These are phyloP conservation scores for Ceyx margarethae DNA, from an alignment of 2,113 vertebrate genomes.

Conservation along the genomic window DNA sequence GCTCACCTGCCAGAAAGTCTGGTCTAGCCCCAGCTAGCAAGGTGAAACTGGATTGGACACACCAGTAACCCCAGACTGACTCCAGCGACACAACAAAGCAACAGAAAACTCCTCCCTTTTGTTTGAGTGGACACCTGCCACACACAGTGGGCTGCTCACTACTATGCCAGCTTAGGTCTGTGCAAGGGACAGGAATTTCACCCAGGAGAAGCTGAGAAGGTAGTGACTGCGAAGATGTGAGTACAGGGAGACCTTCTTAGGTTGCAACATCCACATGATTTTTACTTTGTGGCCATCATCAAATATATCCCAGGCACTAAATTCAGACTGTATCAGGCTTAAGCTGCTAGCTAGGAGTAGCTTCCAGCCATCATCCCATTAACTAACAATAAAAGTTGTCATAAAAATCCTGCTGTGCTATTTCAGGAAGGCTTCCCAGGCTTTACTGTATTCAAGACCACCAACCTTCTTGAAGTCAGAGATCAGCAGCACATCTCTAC, in stretches of 20 bases:
- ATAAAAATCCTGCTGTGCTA: not conserved
- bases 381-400: slow-evolving; percentile 1
- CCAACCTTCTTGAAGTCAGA: not conserved
- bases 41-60: not conserved
- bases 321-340: not conserved
- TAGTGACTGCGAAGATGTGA: accelerated
- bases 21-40: not conserved
- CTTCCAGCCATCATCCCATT: not conserved
- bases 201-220: not conserved
- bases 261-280: not conserved
- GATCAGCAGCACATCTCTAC: not conserved
- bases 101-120: not conserved
- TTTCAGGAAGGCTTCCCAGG: not conserved
- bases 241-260: not conserved
- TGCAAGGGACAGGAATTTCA: not conserved
- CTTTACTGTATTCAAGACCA: not conserved
- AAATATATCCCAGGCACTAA: not conserved
- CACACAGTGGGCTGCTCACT: not conserved
- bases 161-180: not conserved
- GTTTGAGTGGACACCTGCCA: not conserved
- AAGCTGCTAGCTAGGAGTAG: not conserved
- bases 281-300: not conserved
- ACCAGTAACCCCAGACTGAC: not conserved
- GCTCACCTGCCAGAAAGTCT: not conserved
- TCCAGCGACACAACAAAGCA: not conserved